phyloP scores from a whole-genome alignment of 2,888 invertebrate species.

The Drosophila putrida region DNA sequence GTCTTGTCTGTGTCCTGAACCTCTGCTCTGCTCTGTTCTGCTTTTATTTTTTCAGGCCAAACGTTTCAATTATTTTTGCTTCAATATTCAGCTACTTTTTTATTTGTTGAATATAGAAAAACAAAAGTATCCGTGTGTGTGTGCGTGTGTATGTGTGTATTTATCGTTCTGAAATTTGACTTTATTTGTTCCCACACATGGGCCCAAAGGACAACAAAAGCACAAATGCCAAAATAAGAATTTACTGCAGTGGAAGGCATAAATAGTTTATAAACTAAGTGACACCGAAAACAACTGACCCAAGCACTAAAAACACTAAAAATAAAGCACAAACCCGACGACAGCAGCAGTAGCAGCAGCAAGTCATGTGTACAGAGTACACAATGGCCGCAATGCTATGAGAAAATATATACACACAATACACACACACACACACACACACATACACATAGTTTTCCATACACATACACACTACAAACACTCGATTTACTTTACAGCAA shows the following conservation, averaged over 20 bases:
- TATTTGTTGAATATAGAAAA: background rate
- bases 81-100: constrained; percentile 38
- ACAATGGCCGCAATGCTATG: constrained; percentile 51
- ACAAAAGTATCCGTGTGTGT: constrained; percentile 5
- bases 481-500: constrained; percentile 71
- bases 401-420: constrained; percentile 37
- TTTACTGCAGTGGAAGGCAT: constrained; percentile 76
- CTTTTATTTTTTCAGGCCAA: constrained; percentile 14
- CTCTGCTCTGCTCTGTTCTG: background rate
- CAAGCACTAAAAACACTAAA: constrained; percentile 74
- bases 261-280: constrained; percentile 78
- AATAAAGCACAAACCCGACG: constrained; percentile 52
- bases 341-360: constrained; percentile 41
- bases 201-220: constrained; percentile 43
- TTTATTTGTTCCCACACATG: constrained; percentile 56
- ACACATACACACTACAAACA: constrained; percentile 56
- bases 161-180: constrained; percentile 59
- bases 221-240: constrained; percentile 72
- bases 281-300: constrained; percentile 76
- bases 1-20: constrained; percentile 24
- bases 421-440: constrained; percentile 23
- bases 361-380: constrained; percentile 56
- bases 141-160: constrained; percentile 20
- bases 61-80: constrained; percentile 60
- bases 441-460: constrained; percentile 14